Percentiles rank a stretch among this genome's conserved stretches.
phyloP scores from a whole-genome alignment of 2,888 invertebrate genomes.

The Athalia rosae region DNA sequence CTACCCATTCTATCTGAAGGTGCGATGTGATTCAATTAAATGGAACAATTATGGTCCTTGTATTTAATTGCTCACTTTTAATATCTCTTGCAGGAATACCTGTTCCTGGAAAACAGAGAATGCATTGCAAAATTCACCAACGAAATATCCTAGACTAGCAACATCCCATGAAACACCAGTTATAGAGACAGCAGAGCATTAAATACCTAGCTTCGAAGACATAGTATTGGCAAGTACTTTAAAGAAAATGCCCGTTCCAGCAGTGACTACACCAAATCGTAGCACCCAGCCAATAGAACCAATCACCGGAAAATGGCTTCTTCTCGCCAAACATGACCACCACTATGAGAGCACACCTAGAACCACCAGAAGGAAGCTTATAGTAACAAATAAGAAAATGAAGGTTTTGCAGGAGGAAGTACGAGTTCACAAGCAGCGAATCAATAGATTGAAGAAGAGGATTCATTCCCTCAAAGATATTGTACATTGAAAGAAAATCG shows the following conservation, averaged over 20 bases:
- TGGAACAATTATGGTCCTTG: not conserved
- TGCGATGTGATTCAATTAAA: not conserved
- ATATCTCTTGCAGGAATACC: constrained; percentile 1
- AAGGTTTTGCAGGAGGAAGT: not conserved
- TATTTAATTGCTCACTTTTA: not conserved
- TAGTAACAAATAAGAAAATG: not conserved
- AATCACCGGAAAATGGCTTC: not conserved
- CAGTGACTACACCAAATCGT: too few species aligned
- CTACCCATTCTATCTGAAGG: not conserved
- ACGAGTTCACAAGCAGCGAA: constrained; percentile 17
- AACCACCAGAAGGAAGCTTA: not conserved
- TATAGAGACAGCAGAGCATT: too few species aligned
- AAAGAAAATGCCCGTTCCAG: too few species aligned
- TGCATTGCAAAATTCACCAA: too few species aligned
- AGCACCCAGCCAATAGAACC: too few species aligned
- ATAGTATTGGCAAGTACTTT: too few species aligned
- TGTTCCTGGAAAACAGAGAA: not conserved
- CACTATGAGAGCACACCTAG: not conserved
- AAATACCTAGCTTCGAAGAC: too few species aligned
- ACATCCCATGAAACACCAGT: constrained; percentile 2
- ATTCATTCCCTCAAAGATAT: constrained; percentile 37
- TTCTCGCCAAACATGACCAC: constrained; percentile 4
- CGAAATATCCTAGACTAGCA: too few species aligned
- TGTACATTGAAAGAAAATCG: constrained; percentile 34
- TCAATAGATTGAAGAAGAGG: constrained; percentile 29